phyloP scores from a whole-genome alignment of 2,113 vertebrate genomes.

The Mystacornis crossleyi region DNA sequence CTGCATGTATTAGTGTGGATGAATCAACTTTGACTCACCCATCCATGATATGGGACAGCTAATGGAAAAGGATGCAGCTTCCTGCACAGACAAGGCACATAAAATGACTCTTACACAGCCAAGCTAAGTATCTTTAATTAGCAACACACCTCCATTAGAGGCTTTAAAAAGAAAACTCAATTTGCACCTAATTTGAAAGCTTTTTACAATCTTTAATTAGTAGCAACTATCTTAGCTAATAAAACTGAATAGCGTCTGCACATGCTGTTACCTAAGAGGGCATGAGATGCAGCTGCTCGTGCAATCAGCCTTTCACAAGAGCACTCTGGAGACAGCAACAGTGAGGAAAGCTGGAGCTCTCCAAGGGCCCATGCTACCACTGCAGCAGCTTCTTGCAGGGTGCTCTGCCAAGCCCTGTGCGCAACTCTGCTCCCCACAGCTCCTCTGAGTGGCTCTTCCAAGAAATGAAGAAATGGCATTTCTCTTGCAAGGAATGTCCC shows the following conservation, averaged over 20 bases:
- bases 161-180: not conserved
- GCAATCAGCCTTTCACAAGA: not conserved
- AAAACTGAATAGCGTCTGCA: not conserved
- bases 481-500: not conserved
- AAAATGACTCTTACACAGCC: not conserved
- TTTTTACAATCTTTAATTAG: constrained; percentile 32
- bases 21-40: not conserved
- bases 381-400: not conserved
- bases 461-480: not conserved
- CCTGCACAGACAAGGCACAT: not conserved
- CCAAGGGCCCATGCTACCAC: not conserved
- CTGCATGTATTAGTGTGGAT: not conserved
- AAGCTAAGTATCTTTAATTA: not conserved
- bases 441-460: not conserved
- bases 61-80: not conserved
- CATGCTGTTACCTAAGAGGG: not conserved
- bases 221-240: not conserved
- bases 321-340: not conserved
- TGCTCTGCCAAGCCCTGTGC: not conserved
- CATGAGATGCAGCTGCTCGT: not conserved
- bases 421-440: not conserved
- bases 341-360: not conserved
- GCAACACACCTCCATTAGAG: not conserved
- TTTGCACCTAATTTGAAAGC: not conserved
- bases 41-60: not conserved